Base-by-base conservation (phyloP, 2,888 invertebrate species). In the Acrocyrtus sp. region DNA sequence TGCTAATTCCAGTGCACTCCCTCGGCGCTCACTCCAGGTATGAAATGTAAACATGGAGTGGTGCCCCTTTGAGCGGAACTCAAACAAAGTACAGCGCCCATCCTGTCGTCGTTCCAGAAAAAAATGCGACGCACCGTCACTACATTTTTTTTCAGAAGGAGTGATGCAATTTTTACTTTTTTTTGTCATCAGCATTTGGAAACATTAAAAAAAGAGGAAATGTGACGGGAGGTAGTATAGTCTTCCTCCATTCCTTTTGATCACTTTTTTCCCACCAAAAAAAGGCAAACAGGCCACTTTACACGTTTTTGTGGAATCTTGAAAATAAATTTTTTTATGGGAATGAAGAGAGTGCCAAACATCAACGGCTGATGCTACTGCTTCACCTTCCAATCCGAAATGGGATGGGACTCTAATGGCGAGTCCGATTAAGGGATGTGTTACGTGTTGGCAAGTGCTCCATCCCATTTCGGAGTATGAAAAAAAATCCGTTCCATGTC, bases 361-460 rank as follows among this genome's bases (percentile, higher is more conserved):
- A 61, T 61, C 34, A 61, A 61, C 22, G 48, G 48, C 21, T 4
- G 19, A 48, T 22, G n/a, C n/a, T n/a, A 34, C 34, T 34, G 12
- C 34, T 8, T 34, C 12, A 34, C 34, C 34, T 34, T 12, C 34
- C 34, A 34, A 17, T 5, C 5, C 45, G 5, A 45, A n/a, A 34
- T 34, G 34, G 34, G 34, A 34, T 8, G 12, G 12, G 12, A 34
- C 34, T 34, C 34, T n/a, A n/a, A n/a, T n/a, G n/a, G n/a, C n/a
- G n/a, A n/a, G n/a, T n/a, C n/a, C n/a, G n/a, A n/a, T n/a, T n/a
- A n/a, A n/a, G n/a, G n/a, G n/a, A n/a, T n/a, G n/a, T n/a, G n/a
- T n/a, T n/a, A n/a, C n/a, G n/a, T n/a, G n/a, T n/a, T n/a, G n/a
- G n/a, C n/a, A n/a, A n/a, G n/a, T n/a, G n/a, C n/a, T n/a, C n/a